These are phyloP conservation scores for Ellobius talpinus DNA, from an alignment of 2,113 vertebrate genomes.

Conservation along the genomic window DNA sequence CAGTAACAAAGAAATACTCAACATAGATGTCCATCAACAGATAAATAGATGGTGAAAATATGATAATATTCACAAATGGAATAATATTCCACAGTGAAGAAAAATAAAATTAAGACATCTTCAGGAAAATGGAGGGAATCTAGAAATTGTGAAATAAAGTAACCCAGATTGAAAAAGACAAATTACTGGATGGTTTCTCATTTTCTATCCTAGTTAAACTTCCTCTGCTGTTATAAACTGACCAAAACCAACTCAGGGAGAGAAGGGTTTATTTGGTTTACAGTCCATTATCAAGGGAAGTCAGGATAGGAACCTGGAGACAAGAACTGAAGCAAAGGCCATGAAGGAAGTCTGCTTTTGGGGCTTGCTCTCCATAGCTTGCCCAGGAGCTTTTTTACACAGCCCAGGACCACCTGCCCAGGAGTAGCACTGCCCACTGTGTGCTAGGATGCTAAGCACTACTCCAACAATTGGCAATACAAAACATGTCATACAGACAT, in stretches of 20 bases:
- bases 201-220: neutral
- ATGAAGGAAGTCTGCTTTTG: neutral
- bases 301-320: neutral
- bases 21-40: neutral
- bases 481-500: neutral
- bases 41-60: neutral
- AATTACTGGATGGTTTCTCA: neutral
- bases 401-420: neutral
- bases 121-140: neutral
- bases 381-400: neutral
- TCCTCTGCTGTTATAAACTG: neutral
- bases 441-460: neutral
- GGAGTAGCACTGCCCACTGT: too few species aligned
- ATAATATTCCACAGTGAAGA: neutral
- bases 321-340: neutral
- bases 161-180: neutral
- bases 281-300: neutral
- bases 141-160: neutral
- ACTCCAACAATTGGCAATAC: neutral
- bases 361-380: neutral
- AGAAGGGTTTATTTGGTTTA: neutral
- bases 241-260: neutral
- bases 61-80: neutral
- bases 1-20: neutral
- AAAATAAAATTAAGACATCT: neutral